A percentile compares a stretch with the other conserved stretches of the same genome.
Evolutionary conservation across 2,113 vertebrate genomes (phyloP).

Genomic region (Cochlearius cochlearius): DNA sequence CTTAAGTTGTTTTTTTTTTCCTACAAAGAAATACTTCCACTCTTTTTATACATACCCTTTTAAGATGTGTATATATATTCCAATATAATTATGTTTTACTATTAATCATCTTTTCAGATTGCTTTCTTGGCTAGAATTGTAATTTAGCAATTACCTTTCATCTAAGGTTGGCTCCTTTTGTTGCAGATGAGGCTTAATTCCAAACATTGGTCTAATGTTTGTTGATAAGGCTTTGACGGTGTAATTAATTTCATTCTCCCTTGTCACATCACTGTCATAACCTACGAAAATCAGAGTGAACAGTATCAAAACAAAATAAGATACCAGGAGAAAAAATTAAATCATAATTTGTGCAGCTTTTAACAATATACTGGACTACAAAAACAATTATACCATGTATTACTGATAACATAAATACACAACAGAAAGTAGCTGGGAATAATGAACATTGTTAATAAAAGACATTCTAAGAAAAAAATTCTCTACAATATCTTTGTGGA

Average conservation of each 20-base stretch:
- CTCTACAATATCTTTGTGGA: background rate
- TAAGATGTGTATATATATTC: background rate
- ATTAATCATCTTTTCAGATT: background rate
- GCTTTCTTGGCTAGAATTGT: background rate
- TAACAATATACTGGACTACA: background rate
- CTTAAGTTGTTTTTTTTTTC: background rate
- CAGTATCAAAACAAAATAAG: background rate
- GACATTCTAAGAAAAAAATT: background rate
- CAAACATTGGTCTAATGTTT: slow-evolving; percentile 92
- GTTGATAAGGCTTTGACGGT: slow-evolving; percentile 98
- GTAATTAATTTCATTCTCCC: slow-evolving; percentile 95
- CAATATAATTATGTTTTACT: background rate
- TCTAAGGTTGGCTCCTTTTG: slow-evolving; percentile 93
- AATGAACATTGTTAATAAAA: background rate
- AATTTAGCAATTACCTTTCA: slow-evolving; percentile 85
- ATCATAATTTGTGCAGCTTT: background rate
- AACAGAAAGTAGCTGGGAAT: background rate
- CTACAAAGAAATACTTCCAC: background rate
- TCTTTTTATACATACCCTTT: background rate
- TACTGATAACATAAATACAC: background rate
- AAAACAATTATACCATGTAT: background rate
- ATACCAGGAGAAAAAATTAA: background rate
- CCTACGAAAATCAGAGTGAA: slow-evolving; percentile 73
- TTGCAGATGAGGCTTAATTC: slow-evolving; percentile 94
- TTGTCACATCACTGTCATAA: slow-evolving; percentile 96